Conservation (phyloP, 2,797 vertebrate genomes). For the Phoxinus dragarum region DNA sequence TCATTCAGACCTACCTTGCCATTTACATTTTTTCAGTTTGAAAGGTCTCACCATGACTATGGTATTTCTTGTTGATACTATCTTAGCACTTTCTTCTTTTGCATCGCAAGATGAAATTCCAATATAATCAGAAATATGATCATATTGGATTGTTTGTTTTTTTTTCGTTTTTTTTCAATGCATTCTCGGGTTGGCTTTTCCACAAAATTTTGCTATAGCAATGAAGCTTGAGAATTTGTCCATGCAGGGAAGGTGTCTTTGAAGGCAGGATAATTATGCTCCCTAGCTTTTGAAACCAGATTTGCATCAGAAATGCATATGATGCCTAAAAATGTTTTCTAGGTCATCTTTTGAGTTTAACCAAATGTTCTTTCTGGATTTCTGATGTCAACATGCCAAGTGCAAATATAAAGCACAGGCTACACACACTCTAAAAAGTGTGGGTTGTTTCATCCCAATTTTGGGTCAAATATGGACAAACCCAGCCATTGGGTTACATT, state of each 20-base stretch:
- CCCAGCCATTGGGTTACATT: no score
- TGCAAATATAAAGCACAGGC: not conserved
- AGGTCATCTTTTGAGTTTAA: slow-evolving; percentile 13
- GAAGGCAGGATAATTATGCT: not conserved
- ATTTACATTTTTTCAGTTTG: slow-evolving; percentile 16
- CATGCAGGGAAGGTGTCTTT: not conserved
- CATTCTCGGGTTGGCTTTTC: not conserved
- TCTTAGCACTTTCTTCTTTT: not conserved
- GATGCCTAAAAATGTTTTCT: slow-evolving; percentile 21
- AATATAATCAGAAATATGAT: not conserved
- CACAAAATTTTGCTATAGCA: not conserved
- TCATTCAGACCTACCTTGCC: slow-evolving; percentile 8
- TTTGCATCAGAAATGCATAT: slow-evolving; percentile 10
- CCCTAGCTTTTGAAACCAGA: not conserved
- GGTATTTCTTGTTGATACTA: not conserved
- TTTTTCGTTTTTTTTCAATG: not conserved
- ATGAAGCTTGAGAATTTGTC: not conserved
- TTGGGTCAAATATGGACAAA: no score
- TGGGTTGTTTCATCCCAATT: no score
- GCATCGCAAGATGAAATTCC: not conserved
- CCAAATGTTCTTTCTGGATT: slow-evolving; percentile 21
- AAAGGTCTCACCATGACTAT: not conserved
- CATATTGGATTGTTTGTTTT: not conserved
- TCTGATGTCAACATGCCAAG: slow-evolving; percentile 2
- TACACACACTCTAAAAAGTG: no score